Base-by-base conservation (phyloP, 2,797 vertebrate genomes). In the Arnoldichthys spilopterus region DNA sequence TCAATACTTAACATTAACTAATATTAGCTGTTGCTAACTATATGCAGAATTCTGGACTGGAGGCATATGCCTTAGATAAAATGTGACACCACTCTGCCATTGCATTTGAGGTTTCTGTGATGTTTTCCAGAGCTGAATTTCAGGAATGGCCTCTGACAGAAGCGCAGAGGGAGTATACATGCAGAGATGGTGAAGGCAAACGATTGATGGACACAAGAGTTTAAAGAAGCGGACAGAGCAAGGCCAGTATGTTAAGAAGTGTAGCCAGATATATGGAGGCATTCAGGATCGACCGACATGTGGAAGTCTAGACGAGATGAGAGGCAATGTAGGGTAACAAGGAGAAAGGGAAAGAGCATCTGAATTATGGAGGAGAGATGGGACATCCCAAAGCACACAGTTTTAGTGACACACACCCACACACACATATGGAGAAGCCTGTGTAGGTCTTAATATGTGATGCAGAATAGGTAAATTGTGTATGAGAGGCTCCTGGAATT, bases 331-430 rank as follows among this genome's bases (percentile, higher is more conserved):
- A 77, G 77, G 82, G 85, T 87, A 85, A 88, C 78, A 83, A 81
- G 74, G 77, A 84, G 76, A 85, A 84, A 83, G 78, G 85, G 74
- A 87, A 78, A 81, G 76, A 87, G 80, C 82, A 79, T 80, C 83
- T 92, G 87, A 93, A 94, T 93, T 92, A 93, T 92, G 83, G 77
- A 93, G 68, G 85, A 90, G 84, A 79, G 58, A 74, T 83, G 85
- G 88, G 89, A 91, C 87, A 80, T 90, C 88, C 86, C 47, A 47
- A 22, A 37, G 64, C 61, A 75, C 72, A 80, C 76, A 66, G 68
- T 61, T 66, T 81, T 61, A 77, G 66, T 87, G 20, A 78, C 81
- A 76, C 62, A 26, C 24, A 74, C 61, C 49, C 64, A 77, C 63
- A 63, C 74, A 80, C 74, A 72, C 75, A 78, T n/a, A 61, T 74